Percentiles rank a stretch among this genome's conserved stretches.
phyloP scores from a whole-genome alignment of 2,888 invertebrate species.

The Acleris literana region DNA sequence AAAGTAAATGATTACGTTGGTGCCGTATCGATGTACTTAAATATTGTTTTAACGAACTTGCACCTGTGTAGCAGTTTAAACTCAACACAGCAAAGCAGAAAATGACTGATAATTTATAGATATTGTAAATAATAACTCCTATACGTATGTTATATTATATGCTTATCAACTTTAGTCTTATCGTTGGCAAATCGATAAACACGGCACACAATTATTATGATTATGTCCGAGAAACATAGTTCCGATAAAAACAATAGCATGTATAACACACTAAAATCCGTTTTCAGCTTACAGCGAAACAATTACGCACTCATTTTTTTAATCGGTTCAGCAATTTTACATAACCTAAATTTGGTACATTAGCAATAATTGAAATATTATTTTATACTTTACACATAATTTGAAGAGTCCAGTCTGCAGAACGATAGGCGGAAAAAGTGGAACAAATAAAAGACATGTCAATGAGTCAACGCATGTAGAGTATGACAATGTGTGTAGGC shows the following conservation, averaged over 20 bases:
- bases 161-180: background rate
- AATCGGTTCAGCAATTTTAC: background rate
- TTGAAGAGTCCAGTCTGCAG: conserved; percentile 58
- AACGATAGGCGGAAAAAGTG: conserved; percentile 42
- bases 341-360: background rate
- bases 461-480: conserved; percentile 41
- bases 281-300: background rate
- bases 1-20: too few species aligned
- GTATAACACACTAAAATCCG: background rate
- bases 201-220: background rate
- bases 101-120: too few species aligned
- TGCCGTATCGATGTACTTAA: too few species aligned
- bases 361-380: conserved; percentile 7
- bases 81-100: too few species aligned
- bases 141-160: background rate
- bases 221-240: background rate
- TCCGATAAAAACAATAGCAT: background rate
- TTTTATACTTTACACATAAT: conserved; percentile 76
- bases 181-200: conserved; percentile 19
- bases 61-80: too few species aligned
- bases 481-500: conserved; percentile 47
- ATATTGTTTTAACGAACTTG: too few species aligned
- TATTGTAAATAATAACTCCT: background rate
- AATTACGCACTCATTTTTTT: background rate
- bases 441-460: conserved; percentile 8